Evolutionary conservation across 1,140 invertebrate species (phyloP).

Genomic region (Pseudachorutes palmiensis): DNA sequence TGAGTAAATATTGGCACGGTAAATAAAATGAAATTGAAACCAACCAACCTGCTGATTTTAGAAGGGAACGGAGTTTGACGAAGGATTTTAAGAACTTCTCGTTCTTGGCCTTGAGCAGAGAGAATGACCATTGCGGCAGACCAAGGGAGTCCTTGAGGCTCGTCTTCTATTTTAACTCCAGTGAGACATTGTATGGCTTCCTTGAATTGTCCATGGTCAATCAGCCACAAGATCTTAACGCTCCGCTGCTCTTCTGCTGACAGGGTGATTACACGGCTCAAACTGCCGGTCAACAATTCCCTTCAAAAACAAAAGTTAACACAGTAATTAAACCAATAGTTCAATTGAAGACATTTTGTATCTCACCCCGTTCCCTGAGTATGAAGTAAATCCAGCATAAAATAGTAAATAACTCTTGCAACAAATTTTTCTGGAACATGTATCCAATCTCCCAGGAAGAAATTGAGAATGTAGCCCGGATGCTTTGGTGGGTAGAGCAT

Average conservation of each 20-base stretch:
- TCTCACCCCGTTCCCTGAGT: neutral
- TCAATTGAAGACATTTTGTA: too few relatives aligned
- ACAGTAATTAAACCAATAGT: too few relatives aligned
- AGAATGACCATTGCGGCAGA: neutral
- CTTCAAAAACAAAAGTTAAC: neutral
- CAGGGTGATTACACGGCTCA: neutral
- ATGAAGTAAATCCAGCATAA: conserved; percentile 2
- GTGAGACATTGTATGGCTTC: neutral
- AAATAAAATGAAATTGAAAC: neutral
- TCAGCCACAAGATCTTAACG: neutral
- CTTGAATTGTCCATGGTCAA: conserved; percentile 12
- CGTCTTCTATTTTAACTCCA: neutral
- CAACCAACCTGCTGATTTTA: neutral
- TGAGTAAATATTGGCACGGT: neutral
- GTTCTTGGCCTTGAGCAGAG: neutral
- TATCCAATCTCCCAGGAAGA: conserved; percentile 25
- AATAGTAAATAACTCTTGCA: conserved; percentile 12
- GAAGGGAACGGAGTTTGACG: neutral
- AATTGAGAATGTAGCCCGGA: conserved; percentile 32
- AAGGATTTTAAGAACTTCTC: neutral
- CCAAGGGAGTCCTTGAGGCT: conserved; percentile 5
- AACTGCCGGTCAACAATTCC: neutral
- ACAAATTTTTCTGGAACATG: conserved; percentile 19
- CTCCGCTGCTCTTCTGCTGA: conserved; percentile 7
- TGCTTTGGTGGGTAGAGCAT: conserved; percentile 32